phyloP scores from a whole-genome alignment of 2,113 vertebrate genomes.

The Arenaria interpres region DNA sequence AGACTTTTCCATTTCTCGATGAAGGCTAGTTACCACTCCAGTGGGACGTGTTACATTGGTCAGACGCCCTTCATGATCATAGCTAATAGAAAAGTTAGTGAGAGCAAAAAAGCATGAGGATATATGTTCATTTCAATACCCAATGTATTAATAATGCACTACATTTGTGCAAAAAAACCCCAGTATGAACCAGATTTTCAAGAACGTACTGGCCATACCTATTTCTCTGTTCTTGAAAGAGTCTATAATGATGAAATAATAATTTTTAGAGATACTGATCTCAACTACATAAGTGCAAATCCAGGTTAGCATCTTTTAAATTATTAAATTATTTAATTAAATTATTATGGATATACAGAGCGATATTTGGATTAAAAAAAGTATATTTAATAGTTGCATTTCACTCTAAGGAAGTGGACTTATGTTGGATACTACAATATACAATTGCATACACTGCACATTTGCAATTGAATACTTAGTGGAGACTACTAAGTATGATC shows the following conservation, averaged over 20 bases:
- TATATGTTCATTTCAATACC: constrained; percentile 55
- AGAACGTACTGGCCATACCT: constrained; percentile 37
- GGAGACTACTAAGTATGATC: neutral
- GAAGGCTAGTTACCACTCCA: constrained; percentile 96
- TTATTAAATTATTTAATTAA: neutral
- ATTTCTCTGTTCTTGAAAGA: constrained; percentile 57
- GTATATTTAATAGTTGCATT: neutral
- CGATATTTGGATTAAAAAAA: neutral
- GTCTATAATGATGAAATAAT: neutral
- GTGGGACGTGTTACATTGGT: constrained; percentile 98
- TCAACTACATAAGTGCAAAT: constrained; percentile 3
- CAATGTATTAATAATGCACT: constrained; percentile 55
- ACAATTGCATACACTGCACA: neutral
- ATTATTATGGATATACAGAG: neutral
- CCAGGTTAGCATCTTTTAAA: neutral
- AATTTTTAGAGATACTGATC: constrained; percentile 9
- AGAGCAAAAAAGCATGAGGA: constrained; percentile 64
- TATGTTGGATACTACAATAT: neutral
- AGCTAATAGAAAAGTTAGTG: constrained; percentile 81
- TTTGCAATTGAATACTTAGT: neutral
- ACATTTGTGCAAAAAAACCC: constrained; percentile 25
- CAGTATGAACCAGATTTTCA: constrained; percentile 53
- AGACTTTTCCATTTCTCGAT: constrained; percentile 97
- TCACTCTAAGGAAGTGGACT: neutral
- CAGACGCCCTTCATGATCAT: constrained; percentile 96